Percentiles rank a stretch among this genome's conserved stretches.
Conservation (phyloP, 2,888 invertebrate genomes). For the Pheosia tremula region DNA sequence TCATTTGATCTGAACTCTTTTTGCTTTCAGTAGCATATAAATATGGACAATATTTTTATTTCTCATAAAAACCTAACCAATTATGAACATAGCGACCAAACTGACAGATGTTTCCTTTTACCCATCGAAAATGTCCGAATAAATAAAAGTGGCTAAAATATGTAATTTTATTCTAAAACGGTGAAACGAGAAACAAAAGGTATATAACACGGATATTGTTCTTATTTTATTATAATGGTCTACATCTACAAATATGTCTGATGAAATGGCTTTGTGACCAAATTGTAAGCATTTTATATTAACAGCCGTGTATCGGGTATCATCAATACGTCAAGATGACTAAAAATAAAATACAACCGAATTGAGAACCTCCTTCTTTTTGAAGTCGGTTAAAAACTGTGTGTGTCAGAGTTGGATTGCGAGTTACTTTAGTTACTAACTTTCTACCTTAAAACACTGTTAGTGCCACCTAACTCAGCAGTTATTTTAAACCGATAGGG, state of each 20-base stretch:
- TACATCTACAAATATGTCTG: slow-evolving; percentile 18
- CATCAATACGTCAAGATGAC: slow-evolving; percentile 17
- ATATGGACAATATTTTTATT: too few relatives aligned
- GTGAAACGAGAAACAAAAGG: slow-evolving; percentile 17
- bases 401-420: too few relatives aligned
- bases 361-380: too few relatives aligned
- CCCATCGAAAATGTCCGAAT: background rate
- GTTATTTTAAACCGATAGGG: too few relatives aligned
- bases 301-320: slow-evolving; percentile 15
- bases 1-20: too few relatives aligned
- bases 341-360: background rate
- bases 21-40: too few relatives aligned
- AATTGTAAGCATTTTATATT: slow-evolving; percentile 22
- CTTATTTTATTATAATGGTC: slow-evolving; percentile 18
- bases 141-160: background rate
- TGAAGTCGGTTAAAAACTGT: too few relatives aligned
- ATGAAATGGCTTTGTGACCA: slow-evolving; percentile 26
- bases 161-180: slow-evolving; percentile 12
- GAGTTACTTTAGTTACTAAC: too few relatives aligned
- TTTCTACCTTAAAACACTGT: too few relatives aligned
- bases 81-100: background rate
- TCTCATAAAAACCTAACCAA: too few relatives aligned
- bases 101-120: background rate
- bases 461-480: too few relatives aligned
- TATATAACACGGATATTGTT: slow-evolving; percentile 12